These are phyloP conservation scores for Bufo bufo DNA, from an alignment of 2,113 vertebrate genomes.

Conservation along the genomic window DNA sequence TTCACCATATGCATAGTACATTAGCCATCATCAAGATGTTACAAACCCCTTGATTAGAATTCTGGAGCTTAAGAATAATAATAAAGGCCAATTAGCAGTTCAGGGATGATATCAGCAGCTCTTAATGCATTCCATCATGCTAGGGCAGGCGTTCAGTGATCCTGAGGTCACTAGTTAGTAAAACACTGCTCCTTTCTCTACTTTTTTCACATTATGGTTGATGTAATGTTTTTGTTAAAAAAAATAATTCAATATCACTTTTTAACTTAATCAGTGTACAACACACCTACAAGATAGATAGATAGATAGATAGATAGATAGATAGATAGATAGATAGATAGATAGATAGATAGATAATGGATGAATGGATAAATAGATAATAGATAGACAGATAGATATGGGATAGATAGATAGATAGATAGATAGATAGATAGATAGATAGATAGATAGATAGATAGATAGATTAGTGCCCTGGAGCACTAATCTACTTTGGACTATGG, in stretches of 20 bases:
- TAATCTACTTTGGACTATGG: too few species aligned
- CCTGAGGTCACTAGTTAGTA: neutral
- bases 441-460: too few species aligned
- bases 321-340: too few species aligned
- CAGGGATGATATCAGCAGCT: neutral
- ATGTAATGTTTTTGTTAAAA: neutral
- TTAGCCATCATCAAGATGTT: neutral
- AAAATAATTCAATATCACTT: neutral
- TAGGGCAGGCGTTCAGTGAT: neutral
- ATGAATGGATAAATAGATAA: too few species aligned
- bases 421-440: too few species aligned
- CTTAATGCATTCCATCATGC: neutral
- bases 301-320: too few species aligned
- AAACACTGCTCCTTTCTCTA: neutral
- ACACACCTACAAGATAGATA: too few species aligned
- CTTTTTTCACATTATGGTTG: neutral
- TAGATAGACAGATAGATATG: too few species aligned
- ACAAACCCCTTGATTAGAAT: neutral
- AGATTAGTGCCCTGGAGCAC: too few species aligned
- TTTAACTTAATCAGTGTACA: too few species aligned
- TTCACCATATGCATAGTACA: conserved; percentile 61
- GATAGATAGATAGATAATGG: too few species aligned
- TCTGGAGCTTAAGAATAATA: neutral
- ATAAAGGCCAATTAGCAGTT: neutral
- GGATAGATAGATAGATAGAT: too few species aligned